Evolutionary conservation across 2,888 invertebrate species (phyloP), one percentile per base, ranked within the genome.

Genomic region (Seira musarum): DNA sequence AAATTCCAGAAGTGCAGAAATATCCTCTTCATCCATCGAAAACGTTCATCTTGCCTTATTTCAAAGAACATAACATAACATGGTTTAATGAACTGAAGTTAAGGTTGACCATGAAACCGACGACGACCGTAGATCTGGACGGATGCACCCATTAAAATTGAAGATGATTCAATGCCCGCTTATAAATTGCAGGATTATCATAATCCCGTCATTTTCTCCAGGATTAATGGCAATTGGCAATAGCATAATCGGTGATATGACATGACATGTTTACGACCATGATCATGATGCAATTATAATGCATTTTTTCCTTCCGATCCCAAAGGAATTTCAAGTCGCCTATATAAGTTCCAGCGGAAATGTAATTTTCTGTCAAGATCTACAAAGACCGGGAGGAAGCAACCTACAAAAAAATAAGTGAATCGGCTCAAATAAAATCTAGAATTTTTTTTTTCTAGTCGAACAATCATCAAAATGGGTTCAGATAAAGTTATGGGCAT

Each of bases 141-240:
- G 30, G 30, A 30, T 30, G 30, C 30, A 30, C 30, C 30, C 30
- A 30, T 30, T 30, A 30, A 30, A 19, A 53, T 72, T 46, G 25
- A 73, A 30, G 35, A 67, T 69, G 69, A 66, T 24, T 57, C 61
- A 72, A 57, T 79, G 79, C 79, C 79, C 72, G 78, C 78, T 78
- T 78, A 78, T 35, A 67, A 78, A 71, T 72, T 15, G 61, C 63
- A 19, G 30, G 19, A 72, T 79, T 79, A 79, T 72, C 61, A 70
- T 73, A 57, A 25, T 10, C 64, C 40, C 25, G 17, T 66, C 19
- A 19, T 46, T 15, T n/a, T n/a, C n/a, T 30, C 30, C 30, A 30
- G 30, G 2, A 30, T 30, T 30, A 5, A 5, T 30, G n/a, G n/a
- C n/a, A n/a, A n/a, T n/a, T n/a, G n/a, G n/a, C n/a, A n/a, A 30